Base-by-base conservation (phyloP, 2,888 invertebrate species). In the Timema podura region DNA sequence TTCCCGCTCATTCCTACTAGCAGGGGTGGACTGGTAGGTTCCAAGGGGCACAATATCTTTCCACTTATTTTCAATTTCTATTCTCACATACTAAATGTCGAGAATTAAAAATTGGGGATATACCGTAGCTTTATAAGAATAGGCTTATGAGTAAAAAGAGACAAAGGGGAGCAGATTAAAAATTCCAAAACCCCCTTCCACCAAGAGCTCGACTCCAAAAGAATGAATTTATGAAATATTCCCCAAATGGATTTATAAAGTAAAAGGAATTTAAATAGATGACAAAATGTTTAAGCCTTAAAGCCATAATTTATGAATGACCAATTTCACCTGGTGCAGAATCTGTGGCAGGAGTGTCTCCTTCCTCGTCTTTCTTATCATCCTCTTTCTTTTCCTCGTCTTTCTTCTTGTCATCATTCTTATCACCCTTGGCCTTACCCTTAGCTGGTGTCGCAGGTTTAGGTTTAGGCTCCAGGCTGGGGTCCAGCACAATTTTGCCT, bases 401-500 rank as follows among this genome's bases (percentile, higher is more conserved):
- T 47, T 73, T 73, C 68, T 89, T 88, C 83, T 90, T 89, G 79
- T 90, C 89, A 77, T 90, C 89, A 47, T 75, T 74, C 64, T 71
- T 74, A n/a, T 51, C 71, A 44, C 70, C 71, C 76, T 89, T 88
- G 71, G 86, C 83, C 78, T 91, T 91, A 75, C 88, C 88, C 80
- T 91, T 91, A 71, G 90, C 90, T 2, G 91, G 91, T 9, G 91
- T 91, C 44, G 90, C 90, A 51, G 91, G 91, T 80, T 91, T 91
- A 47, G 91, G 91, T 77, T 91, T 91, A 2, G 91, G 91, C 80
- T 91, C 91, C 80, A 91, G 80, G 59, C 89, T 88, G 45, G 93
- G 93, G 79, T 94, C 93, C 74, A 95, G 83, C 64, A 95, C 87
- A 64, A 95, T 87, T 82, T 95, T 95, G 70, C 95, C 95, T 77